Base-by-base conservation (phyloP, 2,113 vertebrate species). In the Alexandromys fortis region DNA sequence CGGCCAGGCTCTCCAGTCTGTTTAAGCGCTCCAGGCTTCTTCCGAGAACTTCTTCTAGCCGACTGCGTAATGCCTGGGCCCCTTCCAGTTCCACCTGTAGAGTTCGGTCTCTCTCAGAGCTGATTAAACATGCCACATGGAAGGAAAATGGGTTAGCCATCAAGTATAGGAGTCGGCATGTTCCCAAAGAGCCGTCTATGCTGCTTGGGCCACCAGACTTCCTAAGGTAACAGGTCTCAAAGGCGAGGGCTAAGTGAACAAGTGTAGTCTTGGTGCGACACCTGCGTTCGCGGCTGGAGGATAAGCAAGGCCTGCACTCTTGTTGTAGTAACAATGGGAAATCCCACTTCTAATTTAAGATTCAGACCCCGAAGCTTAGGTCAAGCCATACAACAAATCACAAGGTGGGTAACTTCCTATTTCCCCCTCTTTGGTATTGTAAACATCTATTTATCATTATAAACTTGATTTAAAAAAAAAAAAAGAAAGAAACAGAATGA, bases 41-140 rank as follows among this genome's bases (percentile, higher is more conserved):
- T 97, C 98, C 97, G 55, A 99, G 99, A 95, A 99, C 98, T 97
- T 99, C 99, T 98, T 99, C 99, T 88, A 99, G 98, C 96, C 99
- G 99, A 68, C 97, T 97, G 3, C 99, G 99, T 33, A 99, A 98
- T 3, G 98, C 98, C 97, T 99, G 99, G 97, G 99, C 98, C 0
- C 99, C 98, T 95, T 99, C 98, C 95, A 99, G 98, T 97, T 99
- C 99, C 89, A 97, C 98, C 98, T 99, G 99, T 93, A 99, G 98
- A 67, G 97, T 96, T 92, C 96, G 98, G 97, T 98, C 98, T 98
- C 98, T 99, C 35, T 99, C 98, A 79, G 98, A 83, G 55, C 99
- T 99, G 98, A 87, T 98, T n/a, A 0, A 86, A 96, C 68, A 96
- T 0, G 67, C 45, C 76, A 92, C 73, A 95, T 0, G 86, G 68